These are phyloP conservation scores for Catagonus wagneri DNA, from an alignment of 2,113 vertebrate species.

Conservation along the genomic window DNA sequence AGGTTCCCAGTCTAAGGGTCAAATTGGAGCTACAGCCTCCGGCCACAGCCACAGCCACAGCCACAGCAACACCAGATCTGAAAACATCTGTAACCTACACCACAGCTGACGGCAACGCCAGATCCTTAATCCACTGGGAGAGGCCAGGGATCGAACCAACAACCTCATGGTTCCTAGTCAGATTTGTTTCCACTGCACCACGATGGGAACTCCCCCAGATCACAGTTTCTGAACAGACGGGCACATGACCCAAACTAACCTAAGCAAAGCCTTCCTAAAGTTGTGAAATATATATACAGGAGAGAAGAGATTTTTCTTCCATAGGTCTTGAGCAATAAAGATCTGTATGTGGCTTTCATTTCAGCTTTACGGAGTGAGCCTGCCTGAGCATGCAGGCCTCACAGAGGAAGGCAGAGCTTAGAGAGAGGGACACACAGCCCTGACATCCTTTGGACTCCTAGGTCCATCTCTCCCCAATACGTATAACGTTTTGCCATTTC, in stretches of 20 bases:
- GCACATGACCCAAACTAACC: conserved; percentile 3
- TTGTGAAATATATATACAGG: conserved; percentile 2
- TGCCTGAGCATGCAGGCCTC: neutral
- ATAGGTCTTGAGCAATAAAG: neutral
- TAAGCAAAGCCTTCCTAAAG: conserved; percentile 43
- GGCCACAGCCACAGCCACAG: too few relatives aligned
- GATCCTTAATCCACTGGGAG: too few relatives aligned
- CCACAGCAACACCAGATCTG: too few relatives aligned
- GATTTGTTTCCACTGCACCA: too few relatives aligned
- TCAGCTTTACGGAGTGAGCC: neutral
- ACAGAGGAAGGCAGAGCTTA: neutral
- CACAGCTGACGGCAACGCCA: too few relatives aligned
- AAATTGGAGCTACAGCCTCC: too few relatives aligned
- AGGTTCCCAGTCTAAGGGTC: too few relatives aligned
- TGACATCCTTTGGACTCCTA: neutral
- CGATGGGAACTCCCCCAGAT: neutral
- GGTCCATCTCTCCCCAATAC: neutral
- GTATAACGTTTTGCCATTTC: neutral
- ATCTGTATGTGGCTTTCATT: neutral
- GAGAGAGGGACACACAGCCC: neutral
- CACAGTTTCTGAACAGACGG: neutral
- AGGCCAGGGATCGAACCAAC: too few relatives aligned
- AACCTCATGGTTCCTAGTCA: too few relatives aligned
- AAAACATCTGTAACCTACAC: too few relatives aligned
- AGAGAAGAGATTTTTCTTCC: neutral